Evolutionary conservation across 2,888 invertebrate genomes (phyloP).

Genomic region (Melipona beecheii): DNA sequence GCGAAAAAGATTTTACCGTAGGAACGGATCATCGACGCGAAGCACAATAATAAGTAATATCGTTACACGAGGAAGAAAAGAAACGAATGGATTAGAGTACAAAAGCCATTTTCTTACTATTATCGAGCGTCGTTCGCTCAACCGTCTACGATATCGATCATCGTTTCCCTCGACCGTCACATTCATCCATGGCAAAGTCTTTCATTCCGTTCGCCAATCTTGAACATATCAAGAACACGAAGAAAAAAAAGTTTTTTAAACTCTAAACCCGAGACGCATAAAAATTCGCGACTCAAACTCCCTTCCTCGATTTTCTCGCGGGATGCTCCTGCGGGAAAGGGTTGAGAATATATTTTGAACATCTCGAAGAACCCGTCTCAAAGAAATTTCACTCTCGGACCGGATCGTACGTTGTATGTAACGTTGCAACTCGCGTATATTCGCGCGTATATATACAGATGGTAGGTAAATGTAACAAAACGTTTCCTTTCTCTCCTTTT

Average conservation of each 20-base stretch:
- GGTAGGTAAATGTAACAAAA: constrained; percentile 80
- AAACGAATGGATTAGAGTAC: constrained; percentile 26
- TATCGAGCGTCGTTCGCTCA: neutral
- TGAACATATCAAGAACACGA: constrained; percentile 78
- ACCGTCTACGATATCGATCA: constrained; percentile 3
- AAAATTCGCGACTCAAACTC: constrained; percentile 22
- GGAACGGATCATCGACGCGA: constrained; percentile 16
- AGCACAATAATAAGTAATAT: constrained; percentile 34
- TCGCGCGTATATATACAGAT: constrained; percentile 68
- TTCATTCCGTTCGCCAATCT: constrained; percentile 67
- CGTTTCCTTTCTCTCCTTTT: constrained; percentile 68
- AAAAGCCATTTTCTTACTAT: constrained; percentile 32
- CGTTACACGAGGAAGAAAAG: neutral
- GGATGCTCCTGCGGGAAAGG: neutral
- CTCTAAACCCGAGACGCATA: neutral
- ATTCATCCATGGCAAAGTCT: constrained; percentile 42
- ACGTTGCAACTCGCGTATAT: constrained; percentile 69
- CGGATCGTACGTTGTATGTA: constrained; percentile 58
- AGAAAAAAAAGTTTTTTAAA: constrained; percentile 51
- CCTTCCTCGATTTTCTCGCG: constrained; percentile 21
- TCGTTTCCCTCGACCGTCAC: constrained; percentile 12
- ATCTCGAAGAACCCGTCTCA: constrained; percentile 22
- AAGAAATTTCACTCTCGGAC: constrained; percentile 8
- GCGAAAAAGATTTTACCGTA: constrained; percentile 42
- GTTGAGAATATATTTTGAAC: constrained; percentile 55